Conservation (phyloP, 2,113 vertebrate species). For the Pelecanoides urinatrix region DNA sequence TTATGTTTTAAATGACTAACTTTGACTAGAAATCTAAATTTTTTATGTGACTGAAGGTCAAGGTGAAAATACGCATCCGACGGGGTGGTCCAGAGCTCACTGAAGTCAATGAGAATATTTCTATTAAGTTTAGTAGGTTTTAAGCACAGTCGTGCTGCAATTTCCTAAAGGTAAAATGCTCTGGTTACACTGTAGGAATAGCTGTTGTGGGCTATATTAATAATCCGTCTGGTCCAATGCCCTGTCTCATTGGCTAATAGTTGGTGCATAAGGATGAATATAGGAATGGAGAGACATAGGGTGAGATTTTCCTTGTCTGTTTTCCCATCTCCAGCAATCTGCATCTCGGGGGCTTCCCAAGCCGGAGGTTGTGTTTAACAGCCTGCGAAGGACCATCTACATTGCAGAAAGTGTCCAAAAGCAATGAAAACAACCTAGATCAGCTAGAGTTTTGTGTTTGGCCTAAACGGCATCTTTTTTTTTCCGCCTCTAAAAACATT, state of each 20-base stretch:
- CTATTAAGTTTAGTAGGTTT: constrained; percentile 13
- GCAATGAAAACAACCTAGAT: background rate
- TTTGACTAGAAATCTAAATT: background rate
- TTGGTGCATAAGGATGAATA: background rate
- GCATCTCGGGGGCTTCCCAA: background rate
- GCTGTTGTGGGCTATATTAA: background rate
- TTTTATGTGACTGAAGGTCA: background rate
- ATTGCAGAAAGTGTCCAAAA: background rate
- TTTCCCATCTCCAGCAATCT: background rate
- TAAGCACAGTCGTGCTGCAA: background rate
- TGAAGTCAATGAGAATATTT: background rate
- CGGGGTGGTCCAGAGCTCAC: background rate
- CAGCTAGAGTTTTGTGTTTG: background rate
- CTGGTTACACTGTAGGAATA: background rate
- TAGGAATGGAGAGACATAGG: rapidly evolving
- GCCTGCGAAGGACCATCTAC: background rate
- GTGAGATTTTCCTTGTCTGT: background rate
- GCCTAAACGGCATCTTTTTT: background rate
- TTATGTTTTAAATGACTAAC: constrained; percentile 2
- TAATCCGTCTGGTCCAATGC: background rate
- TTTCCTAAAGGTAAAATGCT: constrained; percentile 21
- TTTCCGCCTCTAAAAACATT: background rate
- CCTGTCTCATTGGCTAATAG: background rate
- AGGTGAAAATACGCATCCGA: background rate
- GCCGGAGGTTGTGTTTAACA: constrained; percentile 7